Conservation (phyloP, 1,140 invertebrate genomes). For the Drosophila funebris region DNA sequence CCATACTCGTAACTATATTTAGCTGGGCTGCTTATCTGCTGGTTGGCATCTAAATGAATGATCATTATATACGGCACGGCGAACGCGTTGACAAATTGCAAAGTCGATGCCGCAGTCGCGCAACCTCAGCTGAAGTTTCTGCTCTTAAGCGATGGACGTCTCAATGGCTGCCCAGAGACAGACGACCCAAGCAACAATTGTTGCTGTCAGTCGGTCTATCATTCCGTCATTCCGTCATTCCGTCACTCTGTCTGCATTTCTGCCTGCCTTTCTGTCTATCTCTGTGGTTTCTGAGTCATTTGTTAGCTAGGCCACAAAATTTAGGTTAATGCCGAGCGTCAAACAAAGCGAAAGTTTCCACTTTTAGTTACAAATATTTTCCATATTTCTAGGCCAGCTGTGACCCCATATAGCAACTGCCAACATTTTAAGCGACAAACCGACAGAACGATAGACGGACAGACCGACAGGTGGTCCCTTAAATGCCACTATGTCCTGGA, state of each 20-base stretch:
- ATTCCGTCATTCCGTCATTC: constrained; percentile 14
- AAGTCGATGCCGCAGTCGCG: constrained; percentile 18
- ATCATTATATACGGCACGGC: constrained; percentile 63
- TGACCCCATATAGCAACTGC: not conserved
- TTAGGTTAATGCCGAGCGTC: constrained; percentile 66
- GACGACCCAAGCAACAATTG: constrained; percentile 1
- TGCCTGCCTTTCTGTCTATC: constrained; percentile 24
- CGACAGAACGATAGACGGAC: too few species aligned
- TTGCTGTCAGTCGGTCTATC: not conserved
- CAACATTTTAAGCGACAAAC: not conserved
- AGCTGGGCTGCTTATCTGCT: constrained; percentile 63
- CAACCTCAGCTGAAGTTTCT: not conserved
- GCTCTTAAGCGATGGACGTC: constrained; percentile 64
- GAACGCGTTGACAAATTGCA: constrained; percentile 77
- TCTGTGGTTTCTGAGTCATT: constrained; percentile 63
- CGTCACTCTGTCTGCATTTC: constrained; percentile 6
- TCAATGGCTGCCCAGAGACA: constrained; percentile 59
- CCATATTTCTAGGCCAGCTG: not conserved
- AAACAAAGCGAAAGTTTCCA: constrained; percentile 60
- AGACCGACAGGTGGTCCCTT: constrained; percentile 56
- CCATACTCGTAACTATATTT: constrained; percentile 60
- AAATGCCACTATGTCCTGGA: constrained; percentile 43
- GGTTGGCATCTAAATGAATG: constrained; percentile 73
- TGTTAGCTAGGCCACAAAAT: constrained; percentile 50
- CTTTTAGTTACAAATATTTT: constrained; percentile 15